Evolutionary conservation across 1,140 invertebrate species (phyloP), one percentile per base, ranked within the genome.

Genomic region (Halesus radiatus): DNA sequence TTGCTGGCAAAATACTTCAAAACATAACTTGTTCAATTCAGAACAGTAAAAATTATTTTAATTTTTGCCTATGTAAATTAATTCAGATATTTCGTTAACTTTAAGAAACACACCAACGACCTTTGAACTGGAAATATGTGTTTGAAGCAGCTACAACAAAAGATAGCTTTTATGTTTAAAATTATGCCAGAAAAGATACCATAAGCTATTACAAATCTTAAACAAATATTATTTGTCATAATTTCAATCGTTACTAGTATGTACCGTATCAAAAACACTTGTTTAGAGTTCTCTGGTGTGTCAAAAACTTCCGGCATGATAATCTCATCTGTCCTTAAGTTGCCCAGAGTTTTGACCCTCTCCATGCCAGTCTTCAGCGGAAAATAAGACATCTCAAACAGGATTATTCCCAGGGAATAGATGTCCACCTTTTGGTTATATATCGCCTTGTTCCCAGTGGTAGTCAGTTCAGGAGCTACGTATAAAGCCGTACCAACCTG

Each of bases 401-500:
- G 91, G 77, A 98, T 97, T n/a, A 98, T 95, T 15, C 96, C 96
- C 29, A 96, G 88, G 0, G 91, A 91, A 84, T 98, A 98, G 84
- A 98, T 96, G 86, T 99, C 98, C 10, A 98, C 97, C 92, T 99
- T 99, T 91, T 98, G 93, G 90, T 96, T 96, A 85, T 96, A 96
- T 75, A 93, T 92, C 3, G 93, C 92, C 88, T 95, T 96, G 0
- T 90, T 88, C 0, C 90, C 88, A 80, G 91, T 92, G 20, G 90
- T 90, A 3, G 91, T 92, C 18, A 98, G 88, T 88, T 99, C 98
- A 0, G 97, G 97, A 1, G 97, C 97, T 75, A 96, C 95, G 88
- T 99, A 99, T 0, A 99, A 90, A 3, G 96, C 95, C 45, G 98
- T 99, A 32, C 98, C 98, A 23, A 99, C 94, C 88, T 95, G 72